Evolutionary conservation across 2,797 vertebrate species (phyloP), one percentile per base, ranked within the genome.

Genomic region (Microhierax caerulescens): DNA sequence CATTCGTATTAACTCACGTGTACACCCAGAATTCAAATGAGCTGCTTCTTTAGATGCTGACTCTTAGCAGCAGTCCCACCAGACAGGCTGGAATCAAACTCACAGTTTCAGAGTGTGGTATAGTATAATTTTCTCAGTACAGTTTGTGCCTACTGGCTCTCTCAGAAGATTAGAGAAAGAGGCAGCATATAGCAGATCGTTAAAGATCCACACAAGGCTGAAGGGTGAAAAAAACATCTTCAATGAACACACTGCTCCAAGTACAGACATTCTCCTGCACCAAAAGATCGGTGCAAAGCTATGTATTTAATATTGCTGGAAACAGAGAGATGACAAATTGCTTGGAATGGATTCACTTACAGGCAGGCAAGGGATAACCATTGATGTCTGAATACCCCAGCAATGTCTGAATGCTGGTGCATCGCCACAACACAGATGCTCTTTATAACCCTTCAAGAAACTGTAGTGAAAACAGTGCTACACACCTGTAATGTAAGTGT

Each of bases 1-100:
- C 97, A 98, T 92, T 96, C 54, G 13, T 97, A 97, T 97, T 98
- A 98, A 97, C 96, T 97, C 97, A 95, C 95, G 36, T 97, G 95
- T 97, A 97, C 95, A 98, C 89, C 68, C 96, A 94, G 98, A 98
- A 98, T 98, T 98, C 97, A 98, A 98, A 98, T 98, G 95, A 98
- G 95, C 87, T 97, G 82, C 92, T 94, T 92, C 96, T 97, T 96
- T 97, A 97, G 95, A 97, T 92, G 94, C 93, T 93, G 96, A 96
- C 95, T 98, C 97, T 97, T 95, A 98, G 96, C 95, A 97, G 96
- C 48, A 34, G 69, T 97, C 97, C 97, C 96, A 83, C 37, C 84
- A 98, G 97, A 98, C 59, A 47, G 82, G 65, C 85, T 96, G 96
- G 93, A 97, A 97, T 97, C 95, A 97, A 97, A 97, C 93, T 93